Conservation (phyloP, 2,888 invertebrate genomes). For the Piscicola geometra region DNA sequence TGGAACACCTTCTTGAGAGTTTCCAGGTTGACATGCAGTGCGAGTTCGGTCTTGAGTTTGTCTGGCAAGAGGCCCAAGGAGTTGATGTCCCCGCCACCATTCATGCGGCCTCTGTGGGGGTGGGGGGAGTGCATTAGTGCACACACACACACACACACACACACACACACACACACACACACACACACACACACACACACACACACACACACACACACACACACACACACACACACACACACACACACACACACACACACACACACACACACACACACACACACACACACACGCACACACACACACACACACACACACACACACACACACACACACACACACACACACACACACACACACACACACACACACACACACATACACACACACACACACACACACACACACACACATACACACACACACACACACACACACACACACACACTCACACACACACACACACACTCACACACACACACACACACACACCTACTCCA, state of each 20-base stretch:
- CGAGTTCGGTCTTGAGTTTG: slow-evolving; percentile 90
- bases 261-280: slow-evolving; percentile 12
- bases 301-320: slow-evolving; percentile 14
- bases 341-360: slow-evolving; percentile 21
- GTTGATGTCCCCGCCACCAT: slow-evolving; percentile 92
- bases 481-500: slow-evolving; percentile 69
- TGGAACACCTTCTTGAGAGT: slow-evolving; percentile 93
- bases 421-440: slow-evolving; percentile 7
- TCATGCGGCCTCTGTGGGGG: slow-evolving; percentile 75
- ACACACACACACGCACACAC: slow-evolving; percentile 15
- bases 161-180: too few relatives aligned
- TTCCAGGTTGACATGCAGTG: slow-evolving; percentile 87
- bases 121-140: too few relatives aligned
- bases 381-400: too few relatives aligned
- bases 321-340: slow-evolving; percentile 19
- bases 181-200: not conserved
- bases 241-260: slow-evolving; percentile 14
- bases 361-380: not conserved
- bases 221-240: slow-evolving; percentile 9
- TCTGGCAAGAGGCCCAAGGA: slow-evolving; percentile 86
- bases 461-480: not conserved
- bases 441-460: slow-evolving; percentile 8
- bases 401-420: not conserved
- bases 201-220: slow-evolving; percentile 12
- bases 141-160: too few relatives aligned